These are phyloP conservation scores for Eumaeus atala DNA, from an alignment of 1,140 invertebrate species.

Conservation along the genomic window DNA sequence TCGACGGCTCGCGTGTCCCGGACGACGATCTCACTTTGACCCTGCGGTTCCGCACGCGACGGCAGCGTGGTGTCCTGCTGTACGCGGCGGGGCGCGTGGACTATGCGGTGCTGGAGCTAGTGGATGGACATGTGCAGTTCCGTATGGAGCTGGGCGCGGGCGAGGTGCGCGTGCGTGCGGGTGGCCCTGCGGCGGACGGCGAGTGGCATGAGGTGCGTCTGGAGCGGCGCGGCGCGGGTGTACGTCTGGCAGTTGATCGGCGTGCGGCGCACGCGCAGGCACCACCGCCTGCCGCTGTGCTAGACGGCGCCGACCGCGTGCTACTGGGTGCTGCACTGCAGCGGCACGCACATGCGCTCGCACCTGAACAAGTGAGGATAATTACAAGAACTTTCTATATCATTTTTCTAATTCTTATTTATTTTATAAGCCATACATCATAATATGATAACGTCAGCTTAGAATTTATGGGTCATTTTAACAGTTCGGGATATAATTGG, in stretches of 20 bases:
- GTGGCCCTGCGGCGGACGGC: constrained; percentile 87
- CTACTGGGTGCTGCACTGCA: constrained; percentile 90
- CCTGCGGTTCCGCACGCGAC: constrained; percentile 87
- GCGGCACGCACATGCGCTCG: constrained; percentile 77
- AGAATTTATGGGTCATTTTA: too few relatives aligned
- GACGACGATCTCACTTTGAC: constrained; percentile 88
- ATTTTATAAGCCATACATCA: too few relatives aligned
- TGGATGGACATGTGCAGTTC: constrained; percentile 89
- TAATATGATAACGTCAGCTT: too few relatives aligned
- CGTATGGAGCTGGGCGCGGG: constrained; percentile 93
- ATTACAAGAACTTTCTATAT: too few relatives aligned
- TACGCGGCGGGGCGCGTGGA: constrained; percentile 90
- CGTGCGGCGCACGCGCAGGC: constrained; percentile 86
- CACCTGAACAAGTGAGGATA: constrained; percentile 74
- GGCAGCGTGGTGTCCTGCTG: constrained; percentile 89
- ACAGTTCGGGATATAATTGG: too few relatives aligned
- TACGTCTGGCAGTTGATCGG: constrained; percentile 86
- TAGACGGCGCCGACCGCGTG: constrained; percentile 88
- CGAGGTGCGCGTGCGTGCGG: constrained; percentile 88
- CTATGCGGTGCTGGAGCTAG: constrained; percentile 91
- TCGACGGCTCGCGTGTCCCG: constrained; percentile 75
- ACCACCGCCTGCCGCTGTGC: constrained; percentile 86
- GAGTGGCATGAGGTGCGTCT: constrained; percentile 91
- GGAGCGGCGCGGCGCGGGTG: constrained; percentile 86
- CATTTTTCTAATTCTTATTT: too few relatives aligned